A percentile compares a stretch with the other conserved stretches of the same genome.
These are phyloP conservation scores for Erpobdella octoculata DNA, from an alignment of 2,888 invertebrate genomes.

Conservation along the genomic window DNA sequence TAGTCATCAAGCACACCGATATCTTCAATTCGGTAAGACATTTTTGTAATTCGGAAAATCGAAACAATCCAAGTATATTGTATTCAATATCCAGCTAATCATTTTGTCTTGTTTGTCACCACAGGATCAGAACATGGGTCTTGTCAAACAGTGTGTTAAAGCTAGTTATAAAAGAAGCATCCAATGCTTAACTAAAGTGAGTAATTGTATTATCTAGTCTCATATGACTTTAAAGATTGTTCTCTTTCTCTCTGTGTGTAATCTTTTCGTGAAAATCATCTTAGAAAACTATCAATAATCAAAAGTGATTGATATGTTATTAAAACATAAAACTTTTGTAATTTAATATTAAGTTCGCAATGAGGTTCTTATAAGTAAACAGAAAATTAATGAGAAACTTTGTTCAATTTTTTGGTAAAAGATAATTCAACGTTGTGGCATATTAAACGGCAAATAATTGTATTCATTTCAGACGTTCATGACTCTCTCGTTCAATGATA, in stretches of 20 bases:
- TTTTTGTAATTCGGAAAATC: background rate
- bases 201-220: no score
- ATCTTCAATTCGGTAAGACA: conserved; percentile 61
- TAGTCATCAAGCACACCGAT: conserved; percentile 72
- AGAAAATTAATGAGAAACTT: no score
- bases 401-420: no score
- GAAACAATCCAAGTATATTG: background rate
- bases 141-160: conserved; percentile 68
- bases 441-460: background rate
- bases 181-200: conserved; percentile 78
- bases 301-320: no score
- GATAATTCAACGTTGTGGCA: background rate
- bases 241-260: no score
- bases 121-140: conserved; percentile 58
- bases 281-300: background rate
- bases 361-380: no score
- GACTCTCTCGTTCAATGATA: conserved; percentile 77
- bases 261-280: background rate
- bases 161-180: conserved; percentile 92
- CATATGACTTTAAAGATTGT: no score
- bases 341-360: no score
- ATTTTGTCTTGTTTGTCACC: background rate
- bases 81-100: background rate
- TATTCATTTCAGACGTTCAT: conserved; percentile 64
- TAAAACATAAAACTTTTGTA: no score